Evolutionary conservation across 2,797 vertebrate species (phyloP).

Genomic region (Diceros bicornis): DNA sequence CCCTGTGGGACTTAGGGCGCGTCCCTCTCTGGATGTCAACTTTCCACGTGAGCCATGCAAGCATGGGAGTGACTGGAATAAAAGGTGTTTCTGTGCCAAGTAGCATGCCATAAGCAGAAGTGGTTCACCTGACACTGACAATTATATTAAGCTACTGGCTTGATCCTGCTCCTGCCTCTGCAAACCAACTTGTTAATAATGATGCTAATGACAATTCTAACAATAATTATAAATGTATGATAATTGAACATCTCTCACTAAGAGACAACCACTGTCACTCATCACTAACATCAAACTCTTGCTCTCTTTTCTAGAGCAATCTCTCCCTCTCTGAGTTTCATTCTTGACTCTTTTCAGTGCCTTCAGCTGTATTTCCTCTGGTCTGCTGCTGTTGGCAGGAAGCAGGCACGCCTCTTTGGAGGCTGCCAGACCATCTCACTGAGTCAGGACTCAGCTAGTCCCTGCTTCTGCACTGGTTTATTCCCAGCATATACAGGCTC

Average conservation of each 20-base stretch:
- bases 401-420: not conserved
- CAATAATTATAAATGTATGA: not conserved
- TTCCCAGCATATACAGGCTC: not conserved
- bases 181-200: slow-evolving; percentile 40
- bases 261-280: not conserved
- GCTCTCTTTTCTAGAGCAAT: not conserved
- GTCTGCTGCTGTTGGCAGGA: not conserved
- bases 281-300: not conserved
- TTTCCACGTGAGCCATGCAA: not conserved
- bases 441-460: not conserved
- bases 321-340: not conserved
- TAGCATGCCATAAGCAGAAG: not conserved
- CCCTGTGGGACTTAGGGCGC: not conserved
- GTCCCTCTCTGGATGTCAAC: not conserved
- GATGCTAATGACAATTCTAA: slow-evolving; percentile 9
- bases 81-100: not conserved
- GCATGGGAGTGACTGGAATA: not conserved
- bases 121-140: not conserved
- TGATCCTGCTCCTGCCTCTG: not conserved
- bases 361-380: not conserved
- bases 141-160: slow-evolving; percentile 24
- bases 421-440: not conserved
- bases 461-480: not conserved
- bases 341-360: not conserved
- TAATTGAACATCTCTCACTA: slow-evolving; percentile 14